These are phyloP conservation scores for Cephonodes hylas DNA, from an alignment of 2,888 invertebrate species.

Conservation along the genomic window DNA sequence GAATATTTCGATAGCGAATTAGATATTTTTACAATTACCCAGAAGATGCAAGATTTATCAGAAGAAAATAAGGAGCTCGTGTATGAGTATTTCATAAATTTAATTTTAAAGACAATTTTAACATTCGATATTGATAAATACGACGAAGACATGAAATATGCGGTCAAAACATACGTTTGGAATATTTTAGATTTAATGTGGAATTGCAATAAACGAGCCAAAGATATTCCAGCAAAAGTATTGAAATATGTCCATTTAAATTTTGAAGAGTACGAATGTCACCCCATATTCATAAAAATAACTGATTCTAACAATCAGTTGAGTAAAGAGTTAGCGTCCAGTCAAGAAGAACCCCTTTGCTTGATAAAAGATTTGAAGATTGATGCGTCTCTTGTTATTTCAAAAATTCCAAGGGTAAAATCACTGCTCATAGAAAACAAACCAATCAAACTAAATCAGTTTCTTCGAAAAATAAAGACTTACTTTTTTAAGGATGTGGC, in stretches of 20 bases:
- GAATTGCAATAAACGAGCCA: constrained; percentile 34
- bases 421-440: constrained; percentile 13
- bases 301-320: too few relatives aligned
- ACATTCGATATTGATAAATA: constrained; percentile 26
- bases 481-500: constrained; percentile 52
- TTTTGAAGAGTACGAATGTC: constrained; percentile 28
- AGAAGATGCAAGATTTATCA: constrained; percentile 22
- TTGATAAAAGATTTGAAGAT: constrained; percentile 33
- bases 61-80: constrained; percentile 28
- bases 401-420: constrained; percentile 23
- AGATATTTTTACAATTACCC: constrained; percentile 17
- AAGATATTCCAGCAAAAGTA: constrained; percentile 43
- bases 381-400: constrained; percentile 27
- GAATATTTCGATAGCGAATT: constrained; percentile 23
- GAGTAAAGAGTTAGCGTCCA: too few relatives aligned
- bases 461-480: constrained; percentile 47
- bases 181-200: constrained; percentile 31
- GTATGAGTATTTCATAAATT: constrained; percentile 34
- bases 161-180: constrained; percentile 23
- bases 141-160: constrained; percentile 26
- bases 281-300: too few relatives aligned
- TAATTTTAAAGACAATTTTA: constrained; percentile 35
- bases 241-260: constrained; percentile 38
- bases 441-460: constrained; percentile 24
- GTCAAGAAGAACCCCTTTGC: too few relatives aligned